Evolutionary conservation across 1,140 invertebrate genomes (phyloP).

Genomic region (Ridgeia piscesae): DNA sequence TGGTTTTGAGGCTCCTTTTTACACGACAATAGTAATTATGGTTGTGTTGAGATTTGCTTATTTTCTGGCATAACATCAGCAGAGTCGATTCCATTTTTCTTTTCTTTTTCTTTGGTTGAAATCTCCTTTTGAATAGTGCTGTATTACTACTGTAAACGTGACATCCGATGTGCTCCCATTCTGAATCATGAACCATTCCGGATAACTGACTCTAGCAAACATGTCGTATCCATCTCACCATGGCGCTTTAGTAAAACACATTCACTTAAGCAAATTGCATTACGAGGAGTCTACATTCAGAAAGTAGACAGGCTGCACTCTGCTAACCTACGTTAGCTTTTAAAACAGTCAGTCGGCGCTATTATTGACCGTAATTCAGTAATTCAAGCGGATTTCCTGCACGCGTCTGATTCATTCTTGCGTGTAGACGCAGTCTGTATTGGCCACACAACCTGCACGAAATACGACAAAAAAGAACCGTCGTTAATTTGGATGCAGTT

Average conservation of each 20-base stretch:
- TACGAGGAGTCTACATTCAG: not conserved
- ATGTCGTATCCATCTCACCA: not conserved
- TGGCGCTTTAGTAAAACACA: not conserved
- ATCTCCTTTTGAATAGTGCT: too few relatives aligned
- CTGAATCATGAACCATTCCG: too few relatives aligned
- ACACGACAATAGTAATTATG: too few relatives aligned
- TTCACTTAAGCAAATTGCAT: not conserved
- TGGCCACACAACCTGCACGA: not conserved
- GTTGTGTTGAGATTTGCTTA: too few relatives aligned
- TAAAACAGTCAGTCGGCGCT: not conserved
- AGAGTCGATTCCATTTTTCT: too few relatives aligned
- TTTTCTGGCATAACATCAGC: too few relatives aligned
- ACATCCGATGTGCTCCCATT: too few relatives aligned
- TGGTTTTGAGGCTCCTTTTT: too few relatives aligned
- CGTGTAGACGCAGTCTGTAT: not conserved
- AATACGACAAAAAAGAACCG: not conserved
- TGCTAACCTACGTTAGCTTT: not conserved
- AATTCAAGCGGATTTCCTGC: not conserved
- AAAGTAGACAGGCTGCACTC: not conserved
- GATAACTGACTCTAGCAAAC: not conserved
- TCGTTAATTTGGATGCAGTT: not conserved
- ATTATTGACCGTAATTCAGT: not conserved
- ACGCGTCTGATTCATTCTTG: not conserved
- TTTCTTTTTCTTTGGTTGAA: too few relatives aligned
- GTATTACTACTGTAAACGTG: too few relatives aligned